Conservation (phyloP, 2,888 invertebrate species). For the Pimpla rufipes region DNA sequence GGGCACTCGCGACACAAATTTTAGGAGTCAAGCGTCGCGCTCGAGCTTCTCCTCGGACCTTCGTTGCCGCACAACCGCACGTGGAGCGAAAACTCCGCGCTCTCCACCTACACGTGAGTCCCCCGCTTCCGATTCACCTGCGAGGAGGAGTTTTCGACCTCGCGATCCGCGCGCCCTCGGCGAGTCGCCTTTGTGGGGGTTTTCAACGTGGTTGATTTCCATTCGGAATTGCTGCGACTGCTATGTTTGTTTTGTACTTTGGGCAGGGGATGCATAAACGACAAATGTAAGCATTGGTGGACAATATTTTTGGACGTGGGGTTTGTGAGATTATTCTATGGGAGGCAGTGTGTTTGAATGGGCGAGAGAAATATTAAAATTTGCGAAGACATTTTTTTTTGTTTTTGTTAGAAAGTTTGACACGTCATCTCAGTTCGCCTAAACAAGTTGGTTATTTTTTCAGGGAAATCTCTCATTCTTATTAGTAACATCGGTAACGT, state of each 20-base stretch:
- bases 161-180: slow-evolving; percentile 2
- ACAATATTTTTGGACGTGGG: no score
- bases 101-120: slow-evolving; percentile 4
- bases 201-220: background rate
- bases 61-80: slow-evolving; percentile 47
- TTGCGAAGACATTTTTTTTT: no score
- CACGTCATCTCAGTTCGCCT: no score
- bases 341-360: background rate
- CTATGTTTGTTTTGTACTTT: slow-evolving; percentile 1
- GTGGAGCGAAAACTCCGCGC: slow-evolving; percentile 46
- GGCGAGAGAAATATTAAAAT: background rate
- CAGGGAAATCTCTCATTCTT: no score
- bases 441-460: no score
- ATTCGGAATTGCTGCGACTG: no score
- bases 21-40: slow-evolving; percentile 55
- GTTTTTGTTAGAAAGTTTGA: no score
- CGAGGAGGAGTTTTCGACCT: slow-evolving; percentile 19
- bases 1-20: slow-evolving; percentile 58
- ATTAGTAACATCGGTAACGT: no score
- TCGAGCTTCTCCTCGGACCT: slow-evolving; percentile 53
- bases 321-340: no score
- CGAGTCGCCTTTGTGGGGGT: background rate
- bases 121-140: background rate
- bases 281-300: no score
- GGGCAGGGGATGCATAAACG: background rate